Conservation (phyloP, 2,888 invertebrate species). For the Ethmia dodecea region DNA sequence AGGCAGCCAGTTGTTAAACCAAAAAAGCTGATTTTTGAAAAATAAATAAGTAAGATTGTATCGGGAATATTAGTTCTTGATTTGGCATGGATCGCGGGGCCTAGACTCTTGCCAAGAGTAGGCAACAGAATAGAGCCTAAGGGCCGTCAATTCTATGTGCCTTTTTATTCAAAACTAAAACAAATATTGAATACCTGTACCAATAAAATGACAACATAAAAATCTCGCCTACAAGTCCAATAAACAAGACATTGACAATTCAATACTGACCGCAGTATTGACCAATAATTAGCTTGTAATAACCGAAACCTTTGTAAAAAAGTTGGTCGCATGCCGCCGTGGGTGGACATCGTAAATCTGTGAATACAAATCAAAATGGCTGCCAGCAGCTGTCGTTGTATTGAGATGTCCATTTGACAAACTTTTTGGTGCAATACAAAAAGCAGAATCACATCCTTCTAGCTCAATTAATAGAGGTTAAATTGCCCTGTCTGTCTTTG, state of each 20-base stretch:
- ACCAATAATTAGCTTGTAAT: conserved; percentile 30
- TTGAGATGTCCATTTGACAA: conserved; percentile 50
- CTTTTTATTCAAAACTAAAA: too few relatives aligned
- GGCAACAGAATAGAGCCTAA: too few relatives aligned
- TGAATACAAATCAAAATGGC: conserved; percentile 45
- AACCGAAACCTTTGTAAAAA: conserved; percentile 28
- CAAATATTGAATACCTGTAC: too few relatives aligned
- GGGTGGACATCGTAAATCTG: conserved; percentile 51
- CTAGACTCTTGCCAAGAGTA: too few relatives aligned
- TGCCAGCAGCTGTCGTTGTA: conserved; percentile 67
- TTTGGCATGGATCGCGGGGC: too few relatives aligned
- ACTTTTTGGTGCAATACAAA: conserved; percentile 8
- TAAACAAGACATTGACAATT: conserved; percentile 1
- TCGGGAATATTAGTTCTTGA: too few relatives aligned
- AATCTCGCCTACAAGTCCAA: too few relatives aligned
- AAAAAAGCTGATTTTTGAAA: too few relatives aligned
- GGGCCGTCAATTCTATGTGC: too few relatives aligned
- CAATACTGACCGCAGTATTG: conserved; percentile 3
- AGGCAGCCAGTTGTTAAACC: too few relatives aligned
- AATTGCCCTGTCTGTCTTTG: conserved; percentile 13
- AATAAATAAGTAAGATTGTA: too few relatives aligned
- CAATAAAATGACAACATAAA: too few relatives aligned
- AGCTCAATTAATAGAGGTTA: conserved; percentile 20
- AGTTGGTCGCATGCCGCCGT: conserved; percentile 36
- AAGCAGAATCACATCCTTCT: background rate